phyloP scores from a whole-genome alignment of 2,888 invertebrate species.

The Limenitis camilla region DNA sequence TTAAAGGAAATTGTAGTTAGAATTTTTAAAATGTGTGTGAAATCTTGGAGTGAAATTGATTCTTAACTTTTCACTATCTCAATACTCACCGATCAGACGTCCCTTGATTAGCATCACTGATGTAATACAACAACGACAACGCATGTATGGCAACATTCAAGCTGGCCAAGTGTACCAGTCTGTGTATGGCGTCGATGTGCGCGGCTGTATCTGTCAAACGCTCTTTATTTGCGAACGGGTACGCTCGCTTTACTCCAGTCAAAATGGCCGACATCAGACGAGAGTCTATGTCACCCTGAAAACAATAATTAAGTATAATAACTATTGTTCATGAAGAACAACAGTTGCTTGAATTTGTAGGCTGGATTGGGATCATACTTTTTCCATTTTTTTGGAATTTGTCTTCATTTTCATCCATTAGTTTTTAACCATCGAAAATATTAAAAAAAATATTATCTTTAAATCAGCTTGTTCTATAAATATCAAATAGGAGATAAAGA shows the following conservation, averaged over 20 bases:
- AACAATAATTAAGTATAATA: background rate
- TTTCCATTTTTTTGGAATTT: background rate
- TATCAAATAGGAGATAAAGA: too few species aligned
- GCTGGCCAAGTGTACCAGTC: constrained; percentile 82
- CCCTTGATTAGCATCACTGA: constrained; percentile 62
- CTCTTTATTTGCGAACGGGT: constrained; percentile 84
- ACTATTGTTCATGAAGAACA: too few species aligned
- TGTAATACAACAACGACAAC: constrained; percentile 68
- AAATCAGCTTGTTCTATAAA: too few species aligned
- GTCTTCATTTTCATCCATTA: too few species aligned
- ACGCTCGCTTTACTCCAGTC: constrained; percentile 87
- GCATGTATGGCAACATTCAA: constrained; percentile 75
- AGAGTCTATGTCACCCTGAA: constrained; percentile 81
- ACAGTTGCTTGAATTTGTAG: too few species aligned
- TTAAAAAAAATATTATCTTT: too few species aligned
- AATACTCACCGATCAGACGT: constrained; percentile 72
- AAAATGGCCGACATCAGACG: constrained; percentile 85
- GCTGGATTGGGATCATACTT: too few species aligned
- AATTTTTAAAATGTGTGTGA: too few species aligned
- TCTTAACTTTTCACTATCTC: background rate
- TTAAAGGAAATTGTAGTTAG: too few species aligned
- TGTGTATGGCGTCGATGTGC: constrained; percentile 83
- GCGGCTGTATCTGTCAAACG: constrained; percentile 67
- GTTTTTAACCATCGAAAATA: too few species aligned
- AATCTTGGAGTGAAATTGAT: too few species aligned